Percentiles rank a stretch among this genome's conserved stretches.
Evolutionary conservation across 2,888 invertebrate species (phyloP).

Genomic region (Platerodrilus igneus): DNA sequence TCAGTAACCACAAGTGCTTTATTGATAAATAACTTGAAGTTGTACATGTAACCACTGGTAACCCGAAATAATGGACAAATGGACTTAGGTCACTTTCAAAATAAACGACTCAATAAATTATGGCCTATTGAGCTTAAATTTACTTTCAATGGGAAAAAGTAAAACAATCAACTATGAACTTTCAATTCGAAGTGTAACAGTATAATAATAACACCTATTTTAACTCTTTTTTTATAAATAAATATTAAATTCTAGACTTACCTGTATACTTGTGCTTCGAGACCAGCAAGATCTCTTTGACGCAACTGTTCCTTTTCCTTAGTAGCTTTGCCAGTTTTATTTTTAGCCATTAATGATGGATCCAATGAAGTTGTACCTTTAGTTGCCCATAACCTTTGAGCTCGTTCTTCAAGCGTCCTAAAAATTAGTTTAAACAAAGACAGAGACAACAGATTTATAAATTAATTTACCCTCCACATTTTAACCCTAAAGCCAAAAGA

Average conservation of each 20-base stretch:
- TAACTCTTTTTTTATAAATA: no score
- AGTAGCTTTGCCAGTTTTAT: slow-evolving; percentile 67
- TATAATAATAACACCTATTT: no score
- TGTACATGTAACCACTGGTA: no score
- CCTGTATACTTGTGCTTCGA: slow-evolving; percentile 88
- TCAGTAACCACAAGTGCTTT: no score
- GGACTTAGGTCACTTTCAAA: no score
- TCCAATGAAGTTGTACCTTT: slow-evolving; percentile 93
- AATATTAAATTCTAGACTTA: slow-evolving; percentile 32
- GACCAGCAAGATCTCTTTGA: slow-evolving; percentile 79
- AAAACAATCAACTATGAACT: no score
- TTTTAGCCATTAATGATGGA: slow-evolving; percentile 86
- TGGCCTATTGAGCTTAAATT: no score
- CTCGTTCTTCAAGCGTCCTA: slow-evolving; percentile 91
- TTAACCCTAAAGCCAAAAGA: slow-evolving; percentile 90
- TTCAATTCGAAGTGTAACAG: no score
- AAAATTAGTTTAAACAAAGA: slow-evolving; percentile 8
- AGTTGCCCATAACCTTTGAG: slow-evolving; percentile 91
- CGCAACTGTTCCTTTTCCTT: slow-evolving; percentile 61
- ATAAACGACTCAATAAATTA: no score
- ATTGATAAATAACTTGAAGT: no score
- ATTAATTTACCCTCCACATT: slow-evolving; percentile 81
- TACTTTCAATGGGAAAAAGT: no score
- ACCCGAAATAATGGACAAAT: no score
- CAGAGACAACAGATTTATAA: background rate